These are phyloP conservation scores for Ia io DNA, from an alignment of 2,113 vertebrate genomes.

Conservation along the genomic window DNA sequence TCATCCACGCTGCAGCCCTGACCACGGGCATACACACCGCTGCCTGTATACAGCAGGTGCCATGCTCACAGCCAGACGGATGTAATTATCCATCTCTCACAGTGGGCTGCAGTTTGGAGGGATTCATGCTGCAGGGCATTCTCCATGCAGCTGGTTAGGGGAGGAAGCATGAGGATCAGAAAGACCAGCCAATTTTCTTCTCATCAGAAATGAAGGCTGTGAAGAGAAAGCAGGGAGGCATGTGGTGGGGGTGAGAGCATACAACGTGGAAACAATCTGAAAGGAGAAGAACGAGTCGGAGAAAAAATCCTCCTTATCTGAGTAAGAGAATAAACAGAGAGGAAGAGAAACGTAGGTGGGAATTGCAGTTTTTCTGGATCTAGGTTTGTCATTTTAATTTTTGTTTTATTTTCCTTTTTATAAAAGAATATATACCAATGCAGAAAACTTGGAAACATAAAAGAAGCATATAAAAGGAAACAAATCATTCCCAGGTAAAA, in stretches of 20 bases:
- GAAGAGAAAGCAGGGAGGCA: neutral
- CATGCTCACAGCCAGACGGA: neutral
- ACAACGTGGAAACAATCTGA: neutral
- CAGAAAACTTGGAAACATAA: neutral
- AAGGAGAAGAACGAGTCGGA: neutral
- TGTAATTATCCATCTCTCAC: neutral
- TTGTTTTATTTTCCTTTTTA: conserved; percentile 15
- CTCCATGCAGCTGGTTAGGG: neutral
- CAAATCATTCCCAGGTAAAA: neutral
- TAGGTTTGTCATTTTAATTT: conserved; percentile 35
- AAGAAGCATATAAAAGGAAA: neutral
- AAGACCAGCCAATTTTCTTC: neutral
- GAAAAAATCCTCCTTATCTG: neutral
- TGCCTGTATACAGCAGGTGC: conserved; percentile 4
- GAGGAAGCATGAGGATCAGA: neutral
- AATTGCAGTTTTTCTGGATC: neutral
- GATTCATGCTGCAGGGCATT: neutral
- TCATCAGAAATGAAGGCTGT: neutral
- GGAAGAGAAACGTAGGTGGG: neutral
- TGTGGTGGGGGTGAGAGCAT: neutral
- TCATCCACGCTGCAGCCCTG: neutral
- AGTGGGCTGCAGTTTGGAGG: neutral
- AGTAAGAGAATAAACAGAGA: neutral
- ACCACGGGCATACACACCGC: neutral
- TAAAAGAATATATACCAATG: neutral